phyloP scores from a whole-genome alignment of 2,113 vertebrate genomes.

The Dipodomys stephensi region DNA sequence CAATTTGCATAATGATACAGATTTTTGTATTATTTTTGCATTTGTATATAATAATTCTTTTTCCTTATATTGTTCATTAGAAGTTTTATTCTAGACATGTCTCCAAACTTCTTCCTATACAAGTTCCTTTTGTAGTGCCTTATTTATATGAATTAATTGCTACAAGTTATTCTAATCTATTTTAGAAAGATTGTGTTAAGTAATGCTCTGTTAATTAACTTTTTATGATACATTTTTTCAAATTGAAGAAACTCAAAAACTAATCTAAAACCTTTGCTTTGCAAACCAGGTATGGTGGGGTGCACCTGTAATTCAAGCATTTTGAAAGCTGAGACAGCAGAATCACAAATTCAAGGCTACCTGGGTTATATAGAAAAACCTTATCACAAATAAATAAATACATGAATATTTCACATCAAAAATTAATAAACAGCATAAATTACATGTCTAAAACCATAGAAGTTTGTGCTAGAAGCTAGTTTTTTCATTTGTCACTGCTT shows the following conservation, averaged over 20 bases:
- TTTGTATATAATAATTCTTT: not conserved
- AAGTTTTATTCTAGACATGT: slow-evolving; percentile 6
- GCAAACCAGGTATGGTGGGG: not conserved
- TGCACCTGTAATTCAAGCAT: not conserved
- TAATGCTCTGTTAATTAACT: not conserved
- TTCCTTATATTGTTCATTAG: slow-evolving; percentile 15
- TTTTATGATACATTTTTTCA: not conserved
- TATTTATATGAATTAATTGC: not conserved
- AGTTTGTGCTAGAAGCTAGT: not conserved
- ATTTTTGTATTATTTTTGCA: not conserved
- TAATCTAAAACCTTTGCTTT: not conserved
- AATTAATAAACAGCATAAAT: not conserved
- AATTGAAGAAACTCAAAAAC: not conserved
- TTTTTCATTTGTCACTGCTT: too few species aligned
- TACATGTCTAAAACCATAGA: not conserved
- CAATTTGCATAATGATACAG: not conserved
- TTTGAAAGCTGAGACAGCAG: too few species aligned
- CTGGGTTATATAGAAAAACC: not conserved
- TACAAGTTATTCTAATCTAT: slow-evolving; percentile 17
- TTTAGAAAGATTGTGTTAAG: slow-evolving; percentile 10
- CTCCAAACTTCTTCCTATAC: not conserved
- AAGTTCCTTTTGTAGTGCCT: not conserved
- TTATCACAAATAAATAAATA: too few species aligned
- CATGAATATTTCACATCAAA: not conserved
- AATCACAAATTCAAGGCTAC: not conserved